Base-by-base conservation (phyloP, 53 echinoderm and acorn worm species). In the Astropecten irregularis region DNA sequence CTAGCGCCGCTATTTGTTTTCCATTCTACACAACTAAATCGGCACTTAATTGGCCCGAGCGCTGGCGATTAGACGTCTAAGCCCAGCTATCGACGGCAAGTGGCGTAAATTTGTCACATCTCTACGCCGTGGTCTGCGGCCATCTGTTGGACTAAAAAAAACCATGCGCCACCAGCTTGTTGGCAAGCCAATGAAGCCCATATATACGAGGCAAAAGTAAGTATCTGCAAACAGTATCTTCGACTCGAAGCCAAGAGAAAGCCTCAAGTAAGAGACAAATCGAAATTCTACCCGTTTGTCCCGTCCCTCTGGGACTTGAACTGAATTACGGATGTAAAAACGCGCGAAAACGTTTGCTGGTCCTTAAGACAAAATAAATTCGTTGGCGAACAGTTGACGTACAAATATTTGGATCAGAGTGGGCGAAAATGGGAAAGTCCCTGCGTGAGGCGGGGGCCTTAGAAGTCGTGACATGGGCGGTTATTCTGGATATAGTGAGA, bases 91-190 rank as follows among this genome's bases (percentile, higher is more conserved):
- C 35, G 73, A 20, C 36, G 73, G 54, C 73, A 73, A 73, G 73
- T 55, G 73, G 73, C 73, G 73, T 54, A 73, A 73, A 73, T 37
- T 73, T 73, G 73, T 53, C 73, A 54, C 73, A 34, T 73, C 49
- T 42, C 48, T 31, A 42, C 70, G 70, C 70, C 70, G 49, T 70
- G 70, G 29, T 20, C 37, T 14, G 21, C 55, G 13, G 55, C 73
- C 73, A 73, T 73, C 73, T 73, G 73, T 53, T 73, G 73, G 73
- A 73, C 34, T 55, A 54, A 73, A 73, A 11, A 73, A 73, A 9
- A 39, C 37, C 9, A 30, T 30, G 32, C 55, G 25, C 55, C 55
- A 73, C 25, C 55, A 49, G 73, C 55, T 37, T 36, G 22, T 53
- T 38, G 37, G 35, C 52, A 32, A 36, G 23, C 53, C 53, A 48